Base-by-base conservation (phyloP, 1,140 invertebrate species). In the Drosophila micromelanica region DNA sequence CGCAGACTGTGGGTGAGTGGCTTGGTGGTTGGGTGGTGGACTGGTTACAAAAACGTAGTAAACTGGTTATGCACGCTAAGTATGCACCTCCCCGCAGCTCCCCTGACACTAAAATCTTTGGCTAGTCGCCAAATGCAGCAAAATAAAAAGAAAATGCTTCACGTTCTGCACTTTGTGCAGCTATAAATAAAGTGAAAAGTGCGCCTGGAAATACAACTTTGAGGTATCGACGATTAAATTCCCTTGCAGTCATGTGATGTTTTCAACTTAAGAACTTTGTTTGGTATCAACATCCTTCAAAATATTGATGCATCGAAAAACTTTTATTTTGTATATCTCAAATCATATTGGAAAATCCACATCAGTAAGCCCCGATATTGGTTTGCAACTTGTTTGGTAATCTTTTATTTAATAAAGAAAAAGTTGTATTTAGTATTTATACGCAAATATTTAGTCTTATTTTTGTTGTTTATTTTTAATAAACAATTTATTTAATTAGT, bases 141-240 rank as follows among this genome's bases (percentile, higher is more conserved):
- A 73, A 69, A 85, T 63, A 76, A 73, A 75, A 49, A 59, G 59
- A 56, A 62, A 82, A 82, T 73, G 71, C 78, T 78, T 74, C 45
- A 62, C 59, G 70, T 80, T 85, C 74, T 77, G 38, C 72, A 62
- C 43, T 64, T 64, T 73, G 59, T 80, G 60, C 60, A 63, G 71
- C 84, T 89, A 89, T 76, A 87, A 87, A 87, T 87, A 87, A 79
- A 87, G 76, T 68, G 61, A 89, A 87, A 86, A 86, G 46, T 70
- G 71, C 74, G 59, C 62, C 59, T 40, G 42, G 49, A 73, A 64
- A 71, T 72, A 64, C 3, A 32, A 43, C 5, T 35, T 37, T 4
- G 13, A 0, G n/a, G n/a, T n/a, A 11, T 12, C 7, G 23, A 30
- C 8, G 17, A 27, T 55, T 9, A n/a, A 42, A 42, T 40, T 27